phyloP scores from a whole-genome alignment of 2,888 invertebrate genomes.

The Melitaea athalia region DNA sequence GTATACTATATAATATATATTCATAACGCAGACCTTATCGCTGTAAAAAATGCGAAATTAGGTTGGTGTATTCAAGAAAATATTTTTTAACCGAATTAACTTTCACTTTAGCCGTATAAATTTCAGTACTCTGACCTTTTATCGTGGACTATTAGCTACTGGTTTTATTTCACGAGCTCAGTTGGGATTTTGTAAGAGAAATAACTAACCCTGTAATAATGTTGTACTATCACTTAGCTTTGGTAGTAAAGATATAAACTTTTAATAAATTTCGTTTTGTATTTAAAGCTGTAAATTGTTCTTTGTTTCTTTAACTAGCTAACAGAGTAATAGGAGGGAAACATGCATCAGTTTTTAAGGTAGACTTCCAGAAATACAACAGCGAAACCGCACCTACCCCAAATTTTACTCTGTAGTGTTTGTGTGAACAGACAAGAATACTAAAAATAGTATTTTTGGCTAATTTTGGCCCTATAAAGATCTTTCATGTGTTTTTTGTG shows the following conservation, averaged over 20 bases:
- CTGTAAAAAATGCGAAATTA: constrained; percentile 24
- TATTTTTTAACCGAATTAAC: constrained; percentile 38
- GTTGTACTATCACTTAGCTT: constrained; percentile 6
- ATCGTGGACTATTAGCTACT: constrained; percentile 33
- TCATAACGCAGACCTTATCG: constrained; percentile 14
- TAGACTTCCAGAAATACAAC: too few species aligned
- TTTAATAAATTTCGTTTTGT: neutral
- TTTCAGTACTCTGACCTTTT: constrained; percentile 36
- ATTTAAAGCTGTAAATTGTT: neutral
- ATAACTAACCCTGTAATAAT: constrained; percentile 11
- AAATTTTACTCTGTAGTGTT: too few species aligned
- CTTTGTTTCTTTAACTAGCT: neutral
- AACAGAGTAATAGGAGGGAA: too few species aligned
- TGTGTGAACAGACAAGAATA: too few species aligned
- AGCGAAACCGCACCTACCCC: too few species aligned
- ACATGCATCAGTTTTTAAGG: too few species aligned
- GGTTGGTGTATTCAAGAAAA: constrained; percentile 30
- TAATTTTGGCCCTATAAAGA: too few species aligned
- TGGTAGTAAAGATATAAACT: neutral
- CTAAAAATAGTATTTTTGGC: too few species aligned
- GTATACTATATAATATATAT: neutral
- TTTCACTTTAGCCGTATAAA: constrained; percentile 37
- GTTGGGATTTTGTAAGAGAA: constrained; percentile 11
- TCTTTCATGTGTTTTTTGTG: too few species aligned
- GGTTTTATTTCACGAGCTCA: constrained; percentile 12